Evolutionary conservation across 2,797 vertebrate species (phyloP), one percentile per base, ranked within the genome.

Genomic region (Pseudocheirus occidentalis): DNA sequence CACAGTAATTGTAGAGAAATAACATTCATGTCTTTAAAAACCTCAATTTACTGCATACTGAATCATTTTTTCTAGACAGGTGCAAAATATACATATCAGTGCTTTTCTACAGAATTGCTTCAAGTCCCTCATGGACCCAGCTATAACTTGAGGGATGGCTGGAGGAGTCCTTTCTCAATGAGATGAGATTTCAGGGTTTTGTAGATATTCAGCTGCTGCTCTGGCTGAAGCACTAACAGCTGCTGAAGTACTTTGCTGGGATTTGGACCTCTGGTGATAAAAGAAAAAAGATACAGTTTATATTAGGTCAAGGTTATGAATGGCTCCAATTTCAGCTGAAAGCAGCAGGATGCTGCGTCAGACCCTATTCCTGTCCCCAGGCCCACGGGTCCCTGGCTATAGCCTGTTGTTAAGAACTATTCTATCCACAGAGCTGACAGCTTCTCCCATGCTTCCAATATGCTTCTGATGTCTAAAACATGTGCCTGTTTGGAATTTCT

Each of bases 241-340:
- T 99, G 99, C 98, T 99, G 99, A 58, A 99, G 98, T 92, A 99
- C 98, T 96, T 99, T 99, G 98, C 99, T 99, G 94, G 99, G 99
- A 98, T 99, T 99, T 1, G 99, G 99, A 1, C 99, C 99, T 97
- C 99, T 99, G 97, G 1, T 21, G 96, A 97, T 14, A 52, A 97
- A 94, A 90, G 50, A 96, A 94, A 97, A 95, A 97, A 93, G 94
- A 87, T 57, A 90, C 10, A 0, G 73, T 46, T 94, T 46, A 53
- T 0, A 0, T 29, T 29, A 46, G 27, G 27, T 91, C 18, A 62
- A 40, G 0, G 31, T 31, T 54, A 13, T 0, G 2, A 56, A 89
- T 10, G 73, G 73, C 18, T 81, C 6, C 27, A 21, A 50, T 50
- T 93, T 62, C 62, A 31, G 31, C 18, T 50, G 62, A 46, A 87